Evolutionary conservation across 2,113 vertebrate genomes (phyloP), one percentile per base, ranked within the genome.

Genomic region (Scalopus aquaticus): DNA sequence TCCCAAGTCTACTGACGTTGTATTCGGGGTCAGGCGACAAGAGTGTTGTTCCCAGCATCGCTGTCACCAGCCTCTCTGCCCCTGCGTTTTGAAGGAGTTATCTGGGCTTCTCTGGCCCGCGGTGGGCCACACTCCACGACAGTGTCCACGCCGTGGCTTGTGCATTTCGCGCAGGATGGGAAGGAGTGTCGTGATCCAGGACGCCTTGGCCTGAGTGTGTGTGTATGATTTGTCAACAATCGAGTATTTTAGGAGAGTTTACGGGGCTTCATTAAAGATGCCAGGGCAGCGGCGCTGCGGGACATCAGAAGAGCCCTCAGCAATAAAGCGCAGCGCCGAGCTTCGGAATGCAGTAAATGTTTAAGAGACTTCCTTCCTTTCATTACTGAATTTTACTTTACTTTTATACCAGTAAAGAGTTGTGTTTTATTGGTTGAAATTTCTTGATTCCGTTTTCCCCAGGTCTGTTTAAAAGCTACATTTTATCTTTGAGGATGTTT

Each of bases 321-420:
- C 98, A 98, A 98, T 98, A 98, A 99, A 98, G 98, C 97, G 44
- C 98, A 98, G 97, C 98, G 98, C 98, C 97, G 97, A 98, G 98
- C 98, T 98, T 98, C 98, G 98, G 99, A 99, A 99, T 99, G 99
- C 98, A 98, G 98, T 99, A 99, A 99, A 99, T 98, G 98, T 99
- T 99, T 99, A 99, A 99, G 99, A 99, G 99, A 98, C 98, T 98
- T 98, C 98, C 98, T 98, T 98, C 98, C 98, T 98, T 98, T 98
- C 99, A 98, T 99, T 99, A 99, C 98, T 98, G 98, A 98, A 98
- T 99, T 99, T 99, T 98, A 98, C 97, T 98, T 98, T 97, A 98
- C 97, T 98, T 98, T 98, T 98, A 98, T 98, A 98, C 98, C 98
- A 98, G 98, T 98, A 98, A 96, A 98, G 98, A 98, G 97, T 98